Evolutionary conservation across 2,113 vertebrate genomes (phyloP).

Genomic region (Poeciliopsis retropinna): DNA sequence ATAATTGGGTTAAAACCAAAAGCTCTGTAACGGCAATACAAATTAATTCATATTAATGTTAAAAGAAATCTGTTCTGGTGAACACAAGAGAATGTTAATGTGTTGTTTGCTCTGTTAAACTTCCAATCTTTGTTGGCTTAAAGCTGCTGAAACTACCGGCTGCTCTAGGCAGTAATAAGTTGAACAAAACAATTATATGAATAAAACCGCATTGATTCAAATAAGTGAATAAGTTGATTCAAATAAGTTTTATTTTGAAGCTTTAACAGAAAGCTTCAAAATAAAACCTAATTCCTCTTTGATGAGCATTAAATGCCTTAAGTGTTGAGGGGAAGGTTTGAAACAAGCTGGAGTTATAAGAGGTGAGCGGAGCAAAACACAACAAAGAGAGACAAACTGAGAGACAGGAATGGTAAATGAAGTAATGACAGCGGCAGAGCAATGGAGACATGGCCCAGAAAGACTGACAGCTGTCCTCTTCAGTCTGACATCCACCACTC

Average conservation of each 20-base stretch:
- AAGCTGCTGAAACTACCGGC: no score
- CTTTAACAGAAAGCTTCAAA: no score
- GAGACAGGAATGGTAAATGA: constrained; percentile 5
- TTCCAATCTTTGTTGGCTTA: no score
- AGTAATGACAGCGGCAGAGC: constrained; percentile 10
- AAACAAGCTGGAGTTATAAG: neutral
- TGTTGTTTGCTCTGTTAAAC: no score
- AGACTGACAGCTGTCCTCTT: constrained; percentile 60
- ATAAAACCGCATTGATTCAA: neutral
- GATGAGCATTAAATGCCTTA: neutral
- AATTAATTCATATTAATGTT: no score
- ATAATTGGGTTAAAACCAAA: no score
- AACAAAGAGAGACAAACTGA: constrained; percentile 28
- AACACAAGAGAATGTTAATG: no score
- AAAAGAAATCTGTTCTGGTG: no score
- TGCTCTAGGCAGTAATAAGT: neutral
- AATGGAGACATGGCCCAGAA: constrained; percentile 14
- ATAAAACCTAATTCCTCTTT: neutral
- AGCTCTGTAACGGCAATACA: no score
- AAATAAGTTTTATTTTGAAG: no score
- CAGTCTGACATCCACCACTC: constrained; percentile 35
- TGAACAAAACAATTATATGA: neutral
- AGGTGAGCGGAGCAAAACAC: neutral
- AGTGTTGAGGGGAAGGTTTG: neutral
- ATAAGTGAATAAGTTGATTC: neutral